Evolutionary conservation across 37 sponge, comb jelly and placozoan genomes (phyloP).

Genomic region (Beroe forskalii): DNA sequence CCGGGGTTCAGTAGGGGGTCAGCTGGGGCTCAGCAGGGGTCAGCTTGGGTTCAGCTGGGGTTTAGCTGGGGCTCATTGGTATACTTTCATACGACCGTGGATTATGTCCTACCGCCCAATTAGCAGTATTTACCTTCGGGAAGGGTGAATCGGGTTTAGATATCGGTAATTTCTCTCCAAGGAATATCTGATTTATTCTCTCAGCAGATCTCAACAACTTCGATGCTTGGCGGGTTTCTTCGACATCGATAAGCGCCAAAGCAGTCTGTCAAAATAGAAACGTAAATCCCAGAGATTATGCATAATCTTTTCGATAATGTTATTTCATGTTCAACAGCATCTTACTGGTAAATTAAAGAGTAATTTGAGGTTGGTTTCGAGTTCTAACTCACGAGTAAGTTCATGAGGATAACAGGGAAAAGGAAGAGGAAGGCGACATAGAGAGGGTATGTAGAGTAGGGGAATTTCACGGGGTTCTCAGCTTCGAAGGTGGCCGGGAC

Average conservation of each 20-base stretch:
- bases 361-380: too few species aligned
- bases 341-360: too few species aligned
- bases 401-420: slow-evolving; percentile 36
- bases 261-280: not conserved
- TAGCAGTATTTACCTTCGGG: not conserved
- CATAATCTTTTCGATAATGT: too few species aligned
- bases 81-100: too few species aligned
- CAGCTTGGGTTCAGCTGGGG: too few species aligned
- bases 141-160: not conserved
- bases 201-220: slow-evolving; percentile 38
- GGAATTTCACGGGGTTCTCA: not conserved
- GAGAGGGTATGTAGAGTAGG: slow-evolving; percentile 47
- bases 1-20: too few species aligned
- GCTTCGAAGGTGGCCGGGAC: not conserved
- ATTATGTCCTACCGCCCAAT: too few species aligned
- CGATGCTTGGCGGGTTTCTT: not conserved
- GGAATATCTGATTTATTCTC: slow-evolving; percentile 42
- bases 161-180: slow-evolving; percentile 11
- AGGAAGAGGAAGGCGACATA: not conserved
- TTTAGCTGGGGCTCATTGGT: too few species aligned
- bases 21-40: too few species aligned
- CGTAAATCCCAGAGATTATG: too few species aligned
- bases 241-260: slow-evolving; percentile 14
- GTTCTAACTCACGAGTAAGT: slow-evolving; percentile 46
- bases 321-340: too few species aligned